Conservation (phyloP, 2,888 invertebrate genomes). For the Thumatha senex region DNA sequence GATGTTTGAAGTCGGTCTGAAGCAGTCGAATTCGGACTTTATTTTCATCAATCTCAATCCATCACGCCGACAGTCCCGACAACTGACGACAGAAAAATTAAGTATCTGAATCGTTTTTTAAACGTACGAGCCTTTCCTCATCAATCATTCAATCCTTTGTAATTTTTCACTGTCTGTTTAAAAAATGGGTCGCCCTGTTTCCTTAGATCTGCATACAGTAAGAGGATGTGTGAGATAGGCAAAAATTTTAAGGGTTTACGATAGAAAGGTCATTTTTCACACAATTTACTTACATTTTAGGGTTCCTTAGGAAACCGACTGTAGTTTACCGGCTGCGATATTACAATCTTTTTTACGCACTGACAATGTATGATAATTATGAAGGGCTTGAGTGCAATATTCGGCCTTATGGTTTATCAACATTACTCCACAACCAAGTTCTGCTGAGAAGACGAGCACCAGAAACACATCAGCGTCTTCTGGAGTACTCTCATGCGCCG, state of each 20-base stretch:
- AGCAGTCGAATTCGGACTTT: constrained; percentile 17
- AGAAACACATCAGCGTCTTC: no score
- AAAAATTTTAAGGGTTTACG: neutral
- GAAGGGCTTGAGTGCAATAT: no score
- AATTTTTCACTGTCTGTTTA: constrained; percentile 73
- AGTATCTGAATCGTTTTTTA: constrained; percentile 73
- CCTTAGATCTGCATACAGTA: constrained; percentile 30
- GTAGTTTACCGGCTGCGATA: no score
- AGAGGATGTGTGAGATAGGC: constrained; percentile 8
- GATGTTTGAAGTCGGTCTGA: neutral
- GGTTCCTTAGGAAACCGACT: no score
- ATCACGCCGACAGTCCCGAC: constrained; percentile 59
- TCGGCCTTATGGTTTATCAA: no score
- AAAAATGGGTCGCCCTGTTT: constrained; percentile 32
- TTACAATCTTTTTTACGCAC: no score
- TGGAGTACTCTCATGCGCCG: no score
- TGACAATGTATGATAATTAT: no score
- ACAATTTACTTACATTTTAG: neutral
- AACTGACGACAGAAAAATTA: constrained; percentile 74
- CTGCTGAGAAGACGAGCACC: no score
- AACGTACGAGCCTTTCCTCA: constrained; percentile 60
- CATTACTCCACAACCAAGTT: no score
- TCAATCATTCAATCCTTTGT: constrained; percentile 67
- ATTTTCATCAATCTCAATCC: constrained; percentile 52
- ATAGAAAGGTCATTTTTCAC: neutral